Conservation (phyloP, 2,888 invertebrate genomes). For the Lepidocyrtoides sp. region DNA sequence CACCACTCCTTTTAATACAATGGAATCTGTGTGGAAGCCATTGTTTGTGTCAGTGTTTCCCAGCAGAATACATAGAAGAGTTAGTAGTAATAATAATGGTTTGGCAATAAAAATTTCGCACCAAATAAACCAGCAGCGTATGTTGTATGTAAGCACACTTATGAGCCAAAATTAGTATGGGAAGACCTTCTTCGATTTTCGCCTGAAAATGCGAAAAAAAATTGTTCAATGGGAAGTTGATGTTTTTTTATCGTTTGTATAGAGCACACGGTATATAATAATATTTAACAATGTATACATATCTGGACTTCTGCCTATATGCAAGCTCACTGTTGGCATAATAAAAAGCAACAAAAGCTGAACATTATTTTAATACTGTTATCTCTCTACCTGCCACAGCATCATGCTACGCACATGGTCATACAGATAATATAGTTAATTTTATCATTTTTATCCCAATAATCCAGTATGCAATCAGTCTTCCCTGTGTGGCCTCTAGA, state of each 20-base stretch:
- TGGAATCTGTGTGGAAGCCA: neutral
- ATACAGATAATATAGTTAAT: no score
- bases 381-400: no score
- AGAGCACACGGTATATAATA: neutral
- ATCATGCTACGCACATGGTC: no score
- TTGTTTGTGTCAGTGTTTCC: neutral
- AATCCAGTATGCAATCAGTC: neutral
- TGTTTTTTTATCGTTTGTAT: neutral
- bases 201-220: constrained; percentile 46
- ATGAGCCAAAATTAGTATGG: neutral
- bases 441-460: neutral
- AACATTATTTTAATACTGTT: no score
- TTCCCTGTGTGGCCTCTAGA: constrained; percentile 21
- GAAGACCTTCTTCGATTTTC: constrained; percentile 54
- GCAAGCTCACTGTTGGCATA: neutral
- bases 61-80: neutral
- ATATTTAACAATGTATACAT: neutral
- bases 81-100: neutral
- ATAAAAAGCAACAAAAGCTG: no score
- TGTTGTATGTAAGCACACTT: neutral
- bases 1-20: neutral
- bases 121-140: neutral
- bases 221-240: constrained; percentile 48
- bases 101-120: constrained; percentile 4
- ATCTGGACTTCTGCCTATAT: neutral